Conservation (phyloP, 2,113 vertebrate species). For the Calidris pygmaea region DNA sequence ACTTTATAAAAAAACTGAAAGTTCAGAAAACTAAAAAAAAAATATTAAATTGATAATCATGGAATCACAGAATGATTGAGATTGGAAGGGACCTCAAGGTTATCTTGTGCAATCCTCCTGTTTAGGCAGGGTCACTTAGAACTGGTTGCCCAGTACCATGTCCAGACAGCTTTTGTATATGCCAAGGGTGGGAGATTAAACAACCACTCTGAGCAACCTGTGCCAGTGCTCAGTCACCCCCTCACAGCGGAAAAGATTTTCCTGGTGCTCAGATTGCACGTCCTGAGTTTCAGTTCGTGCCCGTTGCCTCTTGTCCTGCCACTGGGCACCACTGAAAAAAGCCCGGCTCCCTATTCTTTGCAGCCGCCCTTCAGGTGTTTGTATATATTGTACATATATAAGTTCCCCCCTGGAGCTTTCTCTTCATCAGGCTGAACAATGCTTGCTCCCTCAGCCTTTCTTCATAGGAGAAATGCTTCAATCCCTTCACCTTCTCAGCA, state of each 20-base stretch:
- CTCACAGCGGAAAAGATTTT: neutral
- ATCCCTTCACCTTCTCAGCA: neutral
- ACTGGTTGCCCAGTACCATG: rapidly evolving
- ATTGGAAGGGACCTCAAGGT: neutral
- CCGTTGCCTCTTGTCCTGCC: neutral
- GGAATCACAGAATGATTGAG: neutral
- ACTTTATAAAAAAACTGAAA: neutral
- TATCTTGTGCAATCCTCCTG: rapidly evolving
- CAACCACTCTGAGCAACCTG: neutral
- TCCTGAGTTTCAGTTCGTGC: neutral
- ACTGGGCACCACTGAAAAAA: neutral
- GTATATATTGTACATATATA: neutral
- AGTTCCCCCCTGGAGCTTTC: neutral
- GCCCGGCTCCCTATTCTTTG: neutral
- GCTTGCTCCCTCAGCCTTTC: neutral
- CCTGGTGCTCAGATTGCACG: neutral
- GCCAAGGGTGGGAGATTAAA: neutral
- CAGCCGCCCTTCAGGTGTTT: neutral
- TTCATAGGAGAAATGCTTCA: neutral
- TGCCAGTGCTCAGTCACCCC: too few species aligned
- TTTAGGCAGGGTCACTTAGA: neutral
- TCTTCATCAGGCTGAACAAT: neutral
- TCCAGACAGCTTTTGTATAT: neutral
- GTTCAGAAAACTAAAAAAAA: neutral
- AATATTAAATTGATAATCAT: neutral